Percentiles rank a stretch among this genome's conserved stretches.
Evolutionary conservation across 2,888 invertebrate genomes (phyloP).

Genomic region (Sicus ferrugineus): DNA sequence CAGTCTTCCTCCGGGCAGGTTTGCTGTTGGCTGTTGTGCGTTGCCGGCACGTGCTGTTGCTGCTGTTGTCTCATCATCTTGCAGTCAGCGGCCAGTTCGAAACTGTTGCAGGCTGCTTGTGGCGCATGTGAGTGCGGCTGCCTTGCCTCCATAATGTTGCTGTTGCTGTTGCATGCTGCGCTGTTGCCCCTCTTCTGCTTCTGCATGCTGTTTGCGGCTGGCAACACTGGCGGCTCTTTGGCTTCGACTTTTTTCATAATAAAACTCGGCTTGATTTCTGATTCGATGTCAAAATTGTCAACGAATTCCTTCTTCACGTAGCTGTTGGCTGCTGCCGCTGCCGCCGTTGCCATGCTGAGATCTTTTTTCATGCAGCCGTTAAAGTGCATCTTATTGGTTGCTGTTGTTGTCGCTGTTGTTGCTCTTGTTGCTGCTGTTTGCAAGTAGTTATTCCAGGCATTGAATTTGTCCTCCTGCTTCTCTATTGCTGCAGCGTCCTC

Average conservation of each 20-base stretch:
- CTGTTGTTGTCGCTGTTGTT: background rate
- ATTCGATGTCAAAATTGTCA: conserved; percentile 63
- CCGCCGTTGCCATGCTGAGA: conserved; percentile 16
- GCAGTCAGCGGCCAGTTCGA: conserved; percentile 9
- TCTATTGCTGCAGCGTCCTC: background rate
- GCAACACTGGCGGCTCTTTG: conserved; percentile 43
- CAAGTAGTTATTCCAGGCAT: conserved; percentile 16
- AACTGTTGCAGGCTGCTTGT: conserved; percentile 36
- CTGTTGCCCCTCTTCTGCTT: conserved; percentile 5
- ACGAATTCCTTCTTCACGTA: conserved; percentile 56
- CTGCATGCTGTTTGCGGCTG: background rate
- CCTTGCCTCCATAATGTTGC: conserved; percentile 16
- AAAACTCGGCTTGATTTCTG: conserved; percentile 63
- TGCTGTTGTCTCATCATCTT: conserved; percentile 31
- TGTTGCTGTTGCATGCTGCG: too few species aligned
- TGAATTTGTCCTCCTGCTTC: conserved; percentile 5
- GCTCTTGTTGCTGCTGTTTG: too few species aligned
- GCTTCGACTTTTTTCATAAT: conserved; percentile 63
- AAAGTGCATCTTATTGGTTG: background rate
- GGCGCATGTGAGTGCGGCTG: conserved; percentile 29
- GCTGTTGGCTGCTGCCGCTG: background rate
- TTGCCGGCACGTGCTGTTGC: background rate
- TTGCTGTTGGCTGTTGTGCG: conserved; percentile 46
- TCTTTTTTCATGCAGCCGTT: conserved; percentile 9
- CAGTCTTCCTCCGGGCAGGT: conserved; percentile 75